Percentiles rank a stretch among this genome's conserved stretches.
phyloP scores from a whole-genome alignment of 1,140 invertebrate species.

The Trinorchestia longiramus region DNA sequence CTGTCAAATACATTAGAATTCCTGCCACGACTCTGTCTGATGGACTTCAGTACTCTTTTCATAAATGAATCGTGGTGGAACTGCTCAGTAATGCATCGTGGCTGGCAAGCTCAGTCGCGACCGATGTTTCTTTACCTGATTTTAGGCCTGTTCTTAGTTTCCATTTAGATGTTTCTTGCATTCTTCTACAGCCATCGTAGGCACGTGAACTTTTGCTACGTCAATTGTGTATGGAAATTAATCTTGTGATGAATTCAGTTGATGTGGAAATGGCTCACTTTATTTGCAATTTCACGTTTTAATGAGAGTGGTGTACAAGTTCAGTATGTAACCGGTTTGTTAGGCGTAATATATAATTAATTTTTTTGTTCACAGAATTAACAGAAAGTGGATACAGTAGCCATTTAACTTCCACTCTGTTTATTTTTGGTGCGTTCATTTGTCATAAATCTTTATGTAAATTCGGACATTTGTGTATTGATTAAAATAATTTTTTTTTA shows the following conservation, averaged over 20 bases:
- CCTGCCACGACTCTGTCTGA: neutral
- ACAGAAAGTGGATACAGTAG: too few relatives aligned
- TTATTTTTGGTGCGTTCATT: neutral
- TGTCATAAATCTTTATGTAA: neutral
- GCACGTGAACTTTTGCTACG: neutral
- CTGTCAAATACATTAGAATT: neutral
- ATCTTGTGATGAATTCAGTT: neutral
- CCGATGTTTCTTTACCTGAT: neutral
- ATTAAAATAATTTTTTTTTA: neutral
- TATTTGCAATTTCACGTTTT: neutral
- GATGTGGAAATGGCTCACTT: neutral
- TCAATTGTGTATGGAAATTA: neutral
- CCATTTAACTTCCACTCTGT: too few relatives aligned
- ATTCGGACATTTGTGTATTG: neutral
- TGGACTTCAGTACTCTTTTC: neutral
- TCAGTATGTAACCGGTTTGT: too few relatives aligned
- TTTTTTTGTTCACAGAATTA: too few relatives aligned
- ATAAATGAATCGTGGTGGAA: neutral
- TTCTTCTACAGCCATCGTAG: neutral
- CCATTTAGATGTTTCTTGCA: neutral
- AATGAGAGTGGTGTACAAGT: neutral
- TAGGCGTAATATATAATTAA: too few relatives aligned
- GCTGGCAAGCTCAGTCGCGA: neutral
- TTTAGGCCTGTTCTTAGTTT: neutral
- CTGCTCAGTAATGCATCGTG: neutral